These are phyloP conservation scores for Bombus soroeensis DNA, from an alignment of 1,140 invertebrate genomes.

Conservation along the genomic window DNA sequence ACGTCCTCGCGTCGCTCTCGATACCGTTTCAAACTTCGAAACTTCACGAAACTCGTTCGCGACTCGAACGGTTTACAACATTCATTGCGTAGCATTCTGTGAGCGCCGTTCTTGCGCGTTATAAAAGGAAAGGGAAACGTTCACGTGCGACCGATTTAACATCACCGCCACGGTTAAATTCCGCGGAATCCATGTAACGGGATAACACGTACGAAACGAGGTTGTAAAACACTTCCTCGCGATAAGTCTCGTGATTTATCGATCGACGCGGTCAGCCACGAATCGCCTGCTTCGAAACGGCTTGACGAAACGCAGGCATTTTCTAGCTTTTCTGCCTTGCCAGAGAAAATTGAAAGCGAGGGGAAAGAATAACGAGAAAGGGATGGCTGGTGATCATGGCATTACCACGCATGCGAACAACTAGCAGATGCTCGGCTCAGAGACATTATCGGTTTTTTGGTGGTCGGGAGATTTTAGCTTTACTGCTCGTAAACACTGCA, in stretches of 20 bases:
- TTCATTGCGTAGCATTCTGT: neutral
- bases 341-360: constrained; percentile 26
- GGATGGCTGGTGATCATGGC: constrained; percentile 43
- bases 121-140: neutral
- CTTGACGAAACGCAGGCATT: constrained; percentile 32
- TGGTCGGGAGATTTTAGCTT: constrained; percentile 56
- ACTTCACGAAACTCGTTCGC: constrained; percentile 38
- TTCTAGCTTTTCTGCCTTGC: neutral
- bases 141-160: neutral
- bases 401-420: constrained; percentile 57
- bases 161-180: neutral
- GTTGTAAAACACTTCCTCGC: constrained; percentile 41
- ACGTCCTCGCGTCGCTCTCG: constrained; percentile 8
- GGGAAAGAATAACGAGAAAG: constrained; percentile 25
- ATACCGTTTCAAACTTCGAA: constrained; percentile 33
- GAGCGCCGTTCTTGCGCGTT: neutral
- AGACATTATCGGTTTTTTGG: constrained; percentile 67
- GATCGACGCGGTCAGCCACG: constrained; percentile 1
- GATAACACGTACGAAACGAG: neutral
- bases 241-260: constrained; percentile 56
- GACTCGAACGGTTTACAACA: neutral
- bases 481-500: constrained; percentile 63
- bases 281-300: neutral
- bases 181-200: neutral
- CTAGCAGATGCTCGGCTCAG: constrained; percentile 53